phyloP scores from a whole-genome alignment of 2,113 vertebrate species.

The mouse (Mus musculus) region GRCm39 chr8:45795501-45796000 shows the following conservation, averaged over 20 bases:
- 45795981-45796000: slow-evolving; percentile 11
- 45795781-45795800: not conserved
- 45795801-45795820: not conserved
- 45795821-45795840: not conserved
- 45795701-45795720: not conserved
- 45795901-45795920: not conserved
- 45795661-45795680: not conserved
- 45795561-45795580: not conserved
- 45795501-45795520: slow-evolving; percentile 21
- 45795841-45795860: not conserved
- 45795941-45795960: not conserved
- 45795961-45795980: not conserved
- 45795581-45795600: rapidly evolving
- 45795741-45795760: not conserved
- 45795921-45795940: not conserved
- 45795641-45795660: not conserved
- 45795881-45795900: not conserved
- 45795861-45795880: not conserved
- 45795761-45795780: too few relatives aligned
- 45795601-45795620: not conserved
- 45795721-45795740: too few relatives aligned
- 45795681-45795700: rapidly evolving
- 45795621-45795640: not conserved
- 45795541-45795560: slow-evolving; percentile 83
- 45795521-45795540: slow-evolving; percentile 81